These are phyloP conservation scores for Drosophila murphyi DNA, from an alignment of 1,140 invertebrate species.

Conservation along the genomic window DNA sequence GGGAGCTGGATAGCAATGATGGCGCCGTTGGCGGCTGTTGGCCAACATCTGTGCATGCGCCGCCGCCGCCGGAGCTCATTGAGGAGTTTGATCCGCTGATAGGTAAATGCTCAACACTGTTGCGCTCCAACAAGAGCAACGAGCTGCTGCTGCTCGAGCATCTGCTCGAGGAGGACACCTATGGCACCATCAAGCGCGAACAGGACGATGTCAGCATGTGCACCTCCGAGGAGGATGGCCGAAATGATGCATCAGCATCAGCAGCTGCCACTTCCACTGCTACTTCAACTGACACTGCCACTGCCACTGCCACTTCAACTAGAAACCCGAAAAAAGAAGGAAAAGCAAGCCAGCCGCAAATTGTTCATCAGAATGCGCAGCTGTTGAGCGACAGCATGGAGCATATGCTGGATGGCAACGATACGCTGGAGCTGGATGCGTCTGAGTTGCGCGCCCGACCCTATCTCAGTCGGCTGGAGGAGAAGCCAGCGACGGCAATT, in stretches of 20 bases:
- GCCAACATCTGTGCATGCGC: background rate
- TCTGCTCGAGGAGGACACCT: constrained; percentile 81
- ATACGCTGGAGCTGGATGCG: constrained; percentile 1
- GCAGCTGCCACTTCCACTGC: background rate
- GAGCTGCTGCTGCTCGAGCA: constrained; percentile 78
- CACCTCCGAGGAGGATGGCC: constrained; percentile 73
- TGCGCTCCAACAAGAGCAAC: constrained; percentile 76
- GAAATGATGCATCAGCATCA: background rate
- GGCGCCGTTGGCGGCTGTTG: constrained; percentile 68
- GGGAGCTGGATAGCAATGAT: constrained; percentile 53
- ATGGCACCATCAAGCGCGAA: constrained; percentile 67
- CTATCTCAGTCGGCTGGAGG: constrained; percentile 57
- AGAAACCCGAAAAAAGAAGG: background rate
- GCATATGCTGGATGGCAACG: constrained; percentile 59
- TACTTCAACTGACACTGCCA: background rate
- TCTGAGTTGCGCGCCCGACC: constrained; percentile 49
- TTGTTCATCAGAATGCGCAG: constrained; percentile 80
- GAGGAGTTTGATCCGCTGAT: constrained; percentile 82
- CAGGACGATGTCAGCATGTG: constrained; percentile 79
- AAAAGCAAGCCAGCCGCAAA: constrained; percentile 42
- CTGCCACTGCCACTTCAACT: background rate
- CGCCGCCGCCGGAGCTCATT: constrained; percentile 59
- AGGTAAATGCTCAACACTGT: constrained; percentile 60
- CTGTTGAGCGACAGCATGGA: constrained; percentile 74
- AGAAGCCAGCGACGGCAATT: constrained; percentile 22